Evolutionary conservation across 2,113 vertebrate species (phyloP).

Genomic region (Stegostoma tigrinum): DNA sequence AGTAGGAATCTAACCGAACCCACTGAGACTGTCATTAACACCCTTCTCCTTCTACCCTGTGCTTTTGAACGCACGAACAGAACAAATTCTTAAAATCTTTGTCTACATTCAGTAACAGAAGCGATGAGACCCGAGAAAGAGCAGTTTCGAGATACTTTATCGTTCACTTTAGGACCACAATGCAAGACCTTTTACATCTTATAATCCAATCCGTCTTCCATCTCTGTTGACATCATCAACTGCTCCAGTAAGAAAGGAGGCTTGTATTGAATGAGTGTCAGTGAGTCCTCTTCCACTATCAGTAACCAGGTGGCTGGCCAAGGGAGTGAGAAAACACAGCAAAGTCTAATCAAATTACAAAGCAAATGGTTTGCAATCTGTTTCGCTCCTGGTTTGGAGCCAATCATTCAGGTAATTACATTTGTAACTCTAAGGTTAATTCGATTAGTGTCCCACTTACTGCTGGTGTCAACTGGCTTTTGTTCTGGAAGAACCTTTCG

Average conservation of each 20-base stretch:
- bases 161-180: background rate
- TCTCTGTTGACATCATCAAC: background rate
- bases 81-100: background rate
- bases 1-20: background rate
- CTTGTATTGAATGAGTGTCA: background rate
- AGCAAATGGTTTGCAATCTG: slow-evolving; percentile 30
- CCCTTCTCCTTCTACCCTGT: background rate
- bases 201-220: background rate
- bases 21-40: background rate
- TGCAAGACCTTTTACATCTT: background rate
- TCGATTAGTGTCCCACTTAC: slow-evolving; percentile 8
- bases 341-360: slow-evolving; percentile 18
- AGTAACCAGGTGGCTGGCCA: slow-evolving; percentile 3
- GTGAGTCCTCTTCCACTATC: background rate
- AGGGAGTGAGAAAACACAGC: background rate
- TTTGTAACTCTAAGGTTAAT: slow-evolving; percentile 17
- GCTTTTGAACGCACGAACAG: background rate
- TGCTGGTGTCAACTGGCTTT: background rate
- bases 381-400: background rate
- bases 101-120: background rate
- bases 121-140: background rate
- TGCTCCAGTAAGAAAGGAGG: background rate
- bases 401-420: slow-evolving; percentile 17
- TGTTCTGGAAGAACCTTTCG: background rate
- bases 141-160: background rate